Base-by-base conservation (phyloP, 1,140 invertebrate genomes). In the Platyura marginata region DNA sequence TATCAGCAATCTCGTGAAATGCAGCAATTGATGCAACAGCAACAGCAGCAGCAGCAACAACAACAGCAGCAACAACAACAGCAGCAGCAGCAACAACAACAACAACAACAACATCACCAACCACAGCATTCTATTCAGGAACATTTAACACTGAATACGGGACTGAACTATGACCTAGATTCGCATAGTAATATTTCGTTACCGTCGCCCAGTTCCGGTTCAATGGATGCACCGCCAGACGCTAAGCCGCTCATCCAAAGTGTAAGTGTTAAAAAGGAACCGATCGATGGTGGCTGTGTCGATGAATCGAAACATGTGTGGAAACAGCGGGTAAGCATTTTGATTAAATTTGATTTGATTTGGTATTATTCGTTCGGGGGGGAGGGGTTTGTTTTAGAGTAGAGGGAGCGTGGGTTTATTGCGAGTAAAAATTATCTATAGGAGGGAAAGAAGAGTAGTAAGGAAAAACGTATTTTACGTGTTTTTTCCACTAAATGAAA, bases 311-410 rank as follows among this genome's bases (percentile, higher is more conserved):
- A 56, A 51, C 4, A 50, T 56, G 22, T 55, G 21, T 46, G 54
- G 82, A n/a, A n/a, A n/a, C n/a, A 82, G 67, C 76, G 82, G 77
- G 82, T 89, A 81, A 85, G 79, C 70, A 67, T 21, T 40, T 48
- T 47, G 50, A 39, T 41, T 35, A 43, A 18, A 36, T 29, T 36
- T 36, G 34, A 36, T 36, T 36, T 36, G 9, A 36, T 36, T 16
- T 36, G 9, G 15, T 6, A 9, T n/a, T n/a, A n/a, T n/a, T n/a
- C n/a, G n/a, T n/a, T n/a, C n/a, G n/a, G n/a, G n/a, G n/a, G n/a
- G n/a, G n/a, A n/a, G n/a, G n/a, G n/a, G n/a, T n/a, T n/a, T n/a
- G n/a, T n/a, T n/a, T n/a, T n/a, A n/a, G n/a, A n/a, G n/a, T n/a
- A n/a, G n/a, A n/a, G n/a, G n/a, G n/a, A n/a, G n/a, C n/a, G n/a